Evolutionary conservation across 2,113 vertebrate species (phyloP), one percentile per base, ranked within the genome.

Genomic region (Chelonoidis abingdonii): DNA sequence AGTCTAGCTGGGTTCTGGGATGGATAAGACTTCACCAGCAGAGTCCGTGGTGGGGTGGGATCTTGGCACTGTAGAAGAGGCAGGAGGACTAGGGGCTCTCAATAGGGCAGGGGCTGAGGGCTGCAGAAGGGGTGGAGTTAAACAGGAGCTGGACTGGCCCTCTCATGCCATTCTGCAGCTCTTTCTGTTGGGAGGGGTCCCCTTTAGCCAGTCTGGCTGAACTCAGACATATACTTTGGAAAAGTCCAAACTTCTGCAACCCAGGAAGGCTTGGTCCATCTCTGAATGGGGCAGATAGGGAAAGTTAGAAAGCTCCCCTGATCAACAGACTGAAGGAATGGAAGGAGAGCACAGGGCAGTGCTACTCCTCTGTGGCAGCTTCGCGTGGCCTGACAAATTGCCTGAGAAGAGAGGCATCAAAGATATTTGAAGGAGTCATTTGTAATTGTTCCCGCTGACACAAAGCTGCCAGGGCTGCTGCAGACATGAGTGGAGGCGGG

Each of bases 401-500:
- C 88, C 93, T 8, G 75, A 80, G 84, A 57, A 0, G 1, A 62
- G 10, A 1, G 1, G 59, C 3, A 2, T 17, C 86, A n/a, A 47
- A 88, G 81, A 53, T 44, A 1, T 3, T 22, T 85, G 82, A 88
- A 69, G 22, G 80, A 80, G 47, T 29, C 86, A 90, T 92, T 92
- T 93, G 88, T 86, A 21, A 54, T 24, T 0, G 0, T 35, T 81
- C 89, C 91, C 92, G 75, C 41, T 47, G 75, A 78, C 75, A 47
- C 65, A n/a, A 17, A 4, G 65, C 65, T 38, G 86, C 35, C 84
- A 72, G 53, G 6, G 49, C 59, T 47, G 53, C 38, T n/a, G 82
- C 92, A 62, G 50, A 22, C 0, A 0, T 72, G 17, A n/a, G 19
- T 0, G 41, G 80, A 11, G 17, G 2, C 0, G 11, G 14, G 3